Conservation (phyloP, 2,113 vertebrate species). For the Sturnira hondurensis region DNA sequence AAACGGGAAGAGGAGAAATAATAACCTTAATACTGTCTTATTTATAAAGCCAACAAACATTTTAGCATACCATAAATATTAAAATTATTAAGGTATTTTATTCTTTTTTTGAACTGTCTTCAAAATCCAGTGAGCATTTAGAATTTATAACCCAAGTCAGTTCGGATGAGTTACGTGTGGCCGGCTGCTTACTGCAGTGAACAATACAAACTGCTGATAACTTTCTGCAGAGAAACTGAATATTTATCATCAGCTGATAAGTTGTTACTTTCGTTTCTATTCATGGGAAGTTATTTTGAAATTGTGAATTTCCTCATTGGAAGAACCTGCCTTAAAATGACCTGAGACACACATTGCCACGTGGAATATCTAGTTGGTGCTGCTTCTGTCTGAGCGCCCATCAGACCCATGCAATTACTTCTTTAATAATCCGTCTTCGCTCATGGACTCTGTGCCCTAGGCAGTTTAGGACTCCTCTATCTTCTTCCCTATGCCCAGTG, state of each 20-base stretch:
- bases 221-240: background rate
- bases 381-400: background rate
- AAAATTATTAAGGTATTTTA: background rate
- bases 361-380: background rate
- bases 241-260: background rate
- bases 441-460: background rate
- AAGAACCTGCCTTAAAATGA: background rate
- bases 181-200: background rate
- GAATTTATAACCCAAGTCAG: rapidly evolving
- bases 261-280: background rate
- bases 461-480: background rate
- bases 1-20: background rate
- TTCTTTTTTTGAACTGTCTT: background rate
- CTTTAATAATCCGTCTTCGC: background rate
- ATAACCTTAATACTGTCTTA: background rate
- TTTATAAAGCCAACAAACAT: background rate
- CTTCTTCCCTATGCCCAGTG: background rate
- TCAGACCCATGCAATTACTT: background rate
- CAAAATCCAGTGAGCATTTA: background rate
- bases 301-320: background rate
- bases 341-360: background rate
- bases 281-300: background rate
- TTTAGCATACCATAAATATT: background rate
- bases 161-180: background rate
- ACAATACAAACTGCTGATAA: too few relatives aligned